phyloP scores from a whole-genome alignment of 2,797 vertebrate genomes.

The Euphonia xanthogaster region DNA sequence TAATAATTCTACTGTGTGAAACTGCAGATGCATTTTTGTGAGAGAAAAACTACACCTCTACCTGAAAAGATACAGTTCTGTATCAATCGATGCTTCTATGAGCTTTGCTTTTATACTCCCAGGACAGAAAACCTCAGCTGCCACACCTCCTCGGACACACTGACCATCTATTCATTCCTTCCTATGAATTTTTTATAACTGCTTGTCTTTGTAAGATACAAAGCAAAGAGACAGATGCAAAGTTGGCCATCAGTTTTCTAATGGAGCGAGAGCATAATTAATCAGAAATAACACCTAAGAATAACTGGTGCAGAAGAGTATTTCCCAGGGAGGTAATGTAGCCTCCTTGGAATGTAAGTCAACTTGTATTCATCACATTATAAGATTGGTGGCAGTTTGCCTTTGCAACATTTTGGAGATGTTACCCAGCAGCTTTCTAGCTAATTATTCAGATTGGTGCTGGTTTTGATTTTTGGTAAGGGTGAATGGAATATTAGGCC shows the following conservation, averaged over 20 bases:
- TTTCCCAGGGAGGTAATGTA: constrained; percentile 56
- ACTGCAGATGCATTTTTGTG: not conserved
- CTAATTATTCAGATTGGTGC: not conserved
- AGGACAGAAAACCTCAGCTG: not conserved
- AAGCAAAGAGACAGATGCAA: constrained; percentile 49
- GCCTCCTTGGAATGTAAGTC: constrained; percentile 16
- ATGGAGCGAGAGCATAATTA: constrained; percentile 64
- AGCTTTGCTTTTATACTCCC: constrained; percentile 29
- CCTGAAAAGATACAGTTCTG: not conserved
- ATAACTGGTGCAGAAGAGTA: constrained; percentile 53
- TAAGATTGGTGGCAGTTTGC: constrained; percentile 31
- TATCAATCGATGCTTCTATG: not conserved
- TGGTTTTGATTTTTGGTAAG: not conserved
- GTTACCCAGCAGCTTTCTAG: not conserved
- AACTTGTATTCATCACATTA: constrained; percentile 31
- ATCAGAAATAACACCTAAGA: constrained; percentile 69
- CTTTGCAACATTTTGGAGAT: not conserved
- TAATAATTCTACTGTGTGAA: not conserved
- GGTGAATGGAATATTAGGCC: not conserved
- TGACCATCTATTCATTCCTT: constrained; percentile 6
- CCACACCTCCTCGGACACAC: not conserved
- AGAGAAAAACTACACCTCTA: not conserved
- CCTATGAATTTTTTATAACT: constrained; percentile 46
- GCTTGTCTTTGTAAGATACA: constrained; percentile 39
- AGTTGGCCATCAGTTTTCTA: constrained; percentile 52